These are phyloP conservation scores for Ips typographus DNA, from an alignment of 1,140 invertebrate species.

Conservation along the genomic window DNA sequence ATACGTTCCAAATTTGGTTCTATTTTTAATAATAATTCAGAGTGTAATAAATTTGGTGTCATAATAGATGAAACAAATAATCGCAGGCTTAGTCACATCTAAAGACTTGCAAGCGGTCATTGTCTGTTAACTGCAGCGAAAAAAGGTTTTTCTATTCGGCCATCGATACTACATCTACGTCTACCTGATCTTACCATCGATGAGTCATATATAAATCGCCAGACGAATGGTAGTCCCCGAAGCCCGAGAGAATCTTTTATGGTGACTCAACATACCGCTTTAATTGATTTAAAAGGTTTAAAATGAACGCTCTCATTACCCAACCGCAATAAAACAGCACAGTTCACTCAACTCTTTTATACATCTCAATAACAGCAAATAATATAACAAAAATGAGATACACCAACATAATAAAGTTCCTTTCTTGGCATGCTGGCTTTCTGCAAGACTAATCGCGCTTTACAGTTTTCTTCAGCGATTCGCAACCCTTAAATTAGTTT, in stretches of 20 bases:
- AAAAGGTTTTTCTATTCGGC: conserved; percentile 23
- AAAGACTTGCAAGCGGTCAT: conserved; percentile 14
- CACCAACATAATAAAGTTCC: too few species aligned
- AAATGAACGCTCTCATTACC: neutral
- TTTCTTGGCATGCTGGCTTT: neutral
- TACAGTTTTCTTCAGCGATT: conserved; percentile 7
- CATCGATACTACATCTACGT: conserved; percentile 22
- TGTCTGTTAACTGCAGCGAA: conserved; percentile 19
- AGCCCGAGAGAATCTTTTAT: conserved; percentile 11
- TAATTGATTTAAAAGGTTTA: neutral
- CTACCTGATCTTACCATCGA: conserved; percentile 14
- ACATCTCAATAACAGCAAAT: too few species aligned
- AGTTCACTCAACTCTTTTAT: too few species aligned
- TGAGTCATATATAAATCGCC: conserved; percentile 28
- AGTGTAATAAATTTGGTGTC: neutral
- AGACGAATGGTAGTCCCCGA: conserved; percentile 28
- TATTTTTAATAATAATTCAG: too few species aligned
- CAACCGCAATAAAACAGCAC: too few species aligned
- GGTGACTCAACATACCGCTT: conserved; percentile 15
- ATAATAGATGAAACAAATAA: conserved; percentile 5
- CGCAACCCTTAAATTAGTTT: conserved; percentile 21
- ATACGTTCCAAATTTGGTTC: neutral
- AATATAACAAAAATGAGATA: too few species aligned
- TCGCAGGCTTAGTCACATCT: conserved; percentile 8
- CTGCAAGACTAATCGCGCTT: conserved; percentile 3